A percentile compares a stretch with the other conserved stretches of the same genome.
phyloP scores from a whole-genome alignment of 2,797 vertebrate genomes.

The Anguilla pacifica region DNA sequence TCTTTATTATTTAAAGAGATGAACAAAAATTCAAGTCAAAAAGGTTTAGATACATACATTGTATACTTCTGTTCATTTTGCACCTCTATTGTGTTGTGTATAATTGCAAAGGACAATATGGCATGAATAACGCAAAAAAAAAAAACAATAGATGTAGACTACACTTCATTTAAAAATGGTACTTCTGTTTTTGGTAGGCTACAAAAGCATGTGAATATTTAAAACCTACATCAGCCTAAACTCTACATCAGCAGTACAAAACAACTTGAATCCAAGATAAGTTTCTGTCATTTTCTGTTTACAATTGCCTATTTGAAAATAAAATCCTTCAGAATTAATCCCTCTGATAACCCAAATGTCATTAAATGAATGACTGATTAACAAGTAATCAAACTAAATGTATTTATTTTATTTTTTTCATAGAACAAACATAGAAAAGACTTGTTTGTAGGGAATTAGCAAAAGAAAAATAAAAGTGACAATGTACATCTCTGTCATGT shows the following conservation, averaged over 20 bases:
- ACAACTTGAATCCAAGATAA: not conserved
- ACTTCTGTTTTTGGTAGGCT: not conserved
- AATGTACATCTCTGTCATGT: too few species aligned
- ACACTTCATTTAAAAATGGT: too few species aligned
- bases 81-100: not conserved
- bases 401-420: too few species aligned
- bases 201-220: not conserved
- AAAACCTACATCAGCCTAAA: too few species aligned
- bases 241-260: not conserved
- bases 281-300: not conserved
- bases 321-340: too few species aligned
- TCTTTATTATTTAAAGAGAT: not conserved
- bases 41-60: not conserved
- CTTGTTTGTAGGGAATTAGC: not conserved
- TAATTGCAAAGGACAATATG: not conserved
- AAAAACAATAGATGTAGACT: not conserved
- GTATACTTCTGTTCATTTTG: not conserved
- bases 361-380: too few species aligned
- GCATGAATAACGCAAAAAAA: not conserved
- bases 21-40: not conserved
- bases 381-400: too few species aligned
- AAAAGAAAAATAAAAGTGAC: not conserved
- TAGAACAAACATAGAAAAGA: not conserved
- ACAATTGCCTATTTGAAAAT: too few species aligned
- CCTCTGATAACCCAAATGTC: too few species aligned